Conservation (phyloP, 2,113 vertebrate genomes). For the Apodemus speciosus region DNA sequence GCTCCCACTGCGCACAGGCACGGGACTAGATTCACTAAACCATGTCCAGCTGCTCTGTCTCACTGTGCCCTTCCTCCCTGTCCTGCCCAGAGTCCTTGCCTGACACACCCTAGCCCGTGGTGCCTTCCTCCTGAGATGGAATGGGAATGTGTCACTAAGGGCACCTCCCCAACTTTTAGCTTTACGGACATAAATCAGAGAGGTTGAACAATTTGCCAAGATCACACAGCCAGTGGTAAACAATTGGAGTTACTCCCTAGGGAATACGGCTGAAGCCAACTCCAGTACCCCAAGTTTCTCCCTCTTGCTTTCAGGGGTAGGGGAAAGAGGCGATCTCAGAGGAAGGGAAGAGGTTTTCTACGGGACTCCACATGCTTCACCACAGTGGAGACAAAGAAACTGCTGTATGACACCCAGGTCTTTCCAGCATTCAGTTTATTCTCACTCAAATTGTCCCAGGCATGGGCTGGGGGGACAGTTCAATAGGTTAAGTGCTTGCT, state of each 20-base stretch:
- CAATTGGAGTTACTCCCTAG: fast-evolving
- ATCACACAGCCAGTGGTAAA: neutral
- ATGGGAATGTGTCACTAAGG: neutral
- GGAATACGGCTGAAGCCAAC: neutral
- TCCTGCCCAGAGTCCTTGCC: fast-evolving
- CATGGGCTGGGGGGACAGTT: neutral
- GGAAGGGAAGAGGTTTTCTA: too few species aligned
- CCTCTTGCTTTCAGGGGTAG: neutral
- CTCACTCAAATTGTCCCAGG: neutral
- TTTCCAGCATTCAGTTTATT: fast-evolving
- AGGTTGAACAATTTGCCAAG: neutral
- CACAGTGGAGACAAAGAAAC: neutral
- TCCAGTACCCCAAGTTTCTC: fast-evolving
- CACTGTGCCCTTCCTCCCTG: fast-evolving
- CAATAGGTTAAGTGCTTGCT: neutral
- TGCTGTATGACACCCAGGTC: fast-evolving
- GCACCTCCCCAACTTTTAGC: neutral
- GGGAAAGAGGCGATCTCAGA: neutral
- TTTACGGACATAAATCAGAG: neutral
- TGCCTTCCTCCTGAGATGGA: neutral
- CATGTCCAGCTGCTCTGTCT: neutral
- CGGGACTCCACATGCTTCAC: neutral
- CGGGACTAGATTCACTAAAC: neutral
- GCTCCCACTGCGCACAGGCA: neutral
- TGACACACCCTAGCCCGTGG: neutral